phyloP scores from a whole-genome alignment of 2,888 invertebrate species.

The Sminthurinus aureus region DNA sequence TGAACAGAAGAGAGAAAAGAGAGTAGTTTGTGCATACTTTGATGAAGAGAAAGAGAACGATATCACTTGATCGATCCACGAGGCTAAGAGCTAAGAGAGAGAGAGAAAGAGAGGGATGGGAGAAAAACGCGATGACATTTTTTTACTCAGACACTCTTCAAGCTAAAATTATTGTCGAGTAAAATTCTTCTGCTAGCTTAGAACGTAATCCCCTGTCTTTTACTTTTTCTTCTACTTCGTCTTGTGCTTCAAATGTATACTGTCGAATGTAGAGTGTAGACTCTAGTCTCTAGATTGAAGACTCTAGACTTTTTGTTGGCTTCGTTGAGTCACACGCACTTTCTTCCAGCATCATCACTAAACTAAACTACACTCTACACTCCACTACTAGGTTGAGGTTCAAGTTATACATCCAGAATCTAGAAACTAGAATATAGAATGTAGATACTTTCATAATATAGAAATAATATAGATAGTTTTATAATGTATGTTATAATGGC shows the following conservation, averaged over 20 bases:
- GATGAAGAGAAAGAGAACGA: conserved; percentile 22
- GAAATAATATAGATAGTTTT: too few species aligned
- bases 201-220: conserved; percentile 43
- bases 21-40: too few species aligned
- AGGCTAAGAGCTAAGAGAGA: conserved; percentile 21
- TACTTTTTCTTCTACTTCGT: background rate
- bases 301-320: conserved; percentile 47
- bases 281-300: conserved; percentile 47
- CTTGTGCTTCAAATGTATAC: too few species aligned
- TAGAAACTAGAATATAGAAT: too few species aligned
- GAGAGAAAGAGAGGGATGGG: conserved; percentile 17
- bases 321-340: conserved; percentile 34
- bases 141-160: conserved; percentile 41
- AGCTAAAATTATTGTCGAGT: conserved; percentile 51
- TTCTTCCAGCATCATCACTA: background rate
- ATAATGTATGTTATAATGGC: too few species aligned
- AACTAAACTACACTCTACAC: too few species aligned
- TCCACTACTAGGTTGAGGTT: too few species aligned
- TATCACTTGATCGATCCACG: conserved; percentile 45
- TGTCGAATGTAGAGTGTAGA: too few species aligned
- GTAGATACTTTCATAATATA: too few species aligned
- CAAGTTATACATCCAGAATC: too few species aligned
- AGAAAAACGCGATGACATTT: conserved; percentile 51
- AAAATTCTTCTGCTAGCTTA: conserved; percentile 58
- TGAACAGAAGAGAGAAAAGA: background rate